Conservation (phyloP, 2,797 vertebrate genomes). For the Novumbra hubbsi region DNA sequence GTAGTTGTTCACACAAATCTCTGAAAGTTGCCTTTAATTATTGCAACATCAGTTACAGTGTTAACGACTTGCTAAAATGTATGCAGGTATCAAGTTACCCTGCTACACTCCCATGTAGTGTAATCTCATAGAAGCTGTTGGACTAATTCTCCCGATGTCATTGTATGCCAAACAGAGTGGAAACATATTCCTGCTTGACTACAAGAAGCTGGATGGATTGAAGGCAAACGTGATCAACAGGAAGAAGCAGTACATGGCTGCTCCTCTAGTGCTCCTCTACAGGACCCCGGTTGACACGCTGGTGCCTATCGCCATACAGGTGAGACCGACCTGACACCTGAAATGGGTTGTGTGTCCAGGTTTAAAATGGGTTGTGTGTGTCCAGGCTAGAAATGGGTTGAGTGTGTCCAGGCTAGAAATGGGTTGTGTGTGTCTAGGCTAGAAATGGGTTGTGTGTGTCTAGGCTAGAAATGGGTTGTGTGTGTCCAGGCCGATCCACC, state of each 20-base stretch:
- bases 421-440: too few relatives aligned
- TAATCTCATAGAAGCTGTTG: neutral
- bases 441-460: too few relatives aligned
- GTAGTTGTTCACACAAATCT: neutral
- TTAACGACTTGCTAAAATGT: too few relatives aligned
- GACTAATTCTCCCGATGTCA: neutral
- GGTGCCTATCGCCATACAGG: slow-evolving; percentile 77
- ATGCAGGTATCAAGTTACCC: too few relatives aligned
- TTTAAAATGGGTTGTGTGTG: too few relatives aligned
- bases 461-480: too few relatives aligned
- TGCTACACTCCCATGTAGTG: too few relatives aligned
- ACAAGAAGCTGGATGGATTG: slow-evolving; percentile 65
- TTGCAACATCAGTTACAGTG: neutral
- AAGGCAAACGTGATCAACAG: slow-evolving; percentile 54
- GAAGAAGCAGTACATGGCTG: slow-evolving; percentile 62
- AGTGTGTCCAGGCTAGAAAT: too few relatives aligned
- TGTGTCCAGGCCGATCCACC: too few relatives aligned
- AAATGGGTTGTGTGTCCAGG: too few relatives aligned
- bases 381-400: too few relatives aligned
- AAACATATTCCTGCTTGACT: slow-evolving; percentile 75
- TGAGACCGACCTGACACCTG: slow-evolving; percentile 23
- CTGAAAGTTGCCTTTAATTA: neutral
- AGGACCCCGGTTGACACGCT: slow-evolving; percentile 52
- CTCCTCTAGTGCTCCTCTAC: slow-evolving; percentile 70
- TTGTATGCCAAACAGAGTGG: slow-evolving; percentile 62